Base-by-base conservation (phyloP, 1,140 invertebrate species). In the Caerostris darwini region DNA sequence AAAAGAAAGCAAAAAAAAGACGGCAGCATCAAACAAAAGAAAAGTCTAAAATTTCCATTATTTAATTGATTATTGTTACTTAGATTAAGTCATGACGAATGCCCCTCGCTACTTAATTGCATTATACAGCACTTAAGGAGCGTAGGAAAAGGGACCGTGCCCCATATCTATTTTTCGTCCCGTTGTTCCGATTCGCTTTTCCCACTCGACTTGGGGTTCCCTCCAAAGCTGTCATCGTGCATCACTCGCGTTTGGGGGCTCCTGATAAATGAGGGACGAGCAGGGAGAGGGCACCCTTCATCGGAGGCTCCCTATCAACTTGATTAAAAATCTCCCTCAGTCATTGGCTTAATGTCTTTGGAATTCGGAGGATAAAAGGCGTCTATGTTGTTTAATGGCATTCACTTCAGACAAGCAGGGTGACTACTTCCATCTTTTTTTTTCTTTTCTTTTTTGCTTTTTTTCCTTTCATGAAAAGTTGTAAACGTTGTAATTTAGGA, bases 331-430 rank as follows among this genome's bases (percentile, higher is more conserved):
- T 94, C 86, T 94, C 92, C 92, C 83, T 88, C 92, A 82, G 7
- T 94, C 92, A 94, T 94, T 94, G 92, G 85, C 92, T 94, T 94
- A 94, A 94, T 94, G 92, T 94, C 86, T 94, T 82, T 88, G 92
- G 92, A 89, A 94, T 86, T 71, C 57, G 83, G n/a, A 94, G 86
- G 50, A 88, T 87, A 89, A 94, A 94, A 82, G 86, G 69, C n/a
- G 54, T 56, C 69, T 34, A 61, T 89, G 92, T 94, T 94, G 86
- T 64, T 94, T 88, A 94, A 94, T 92, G 91, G 77, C 50, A 92
- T 92, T 92, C 83, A 85, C 34, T 92, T 83, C n/a, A 67, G 71
- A 77, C 71, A 77, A 77, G 71, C 71, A 50, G 8, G 71, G 6
- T 19, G 34, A 64, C 14, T 14, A n/a, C 14, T 17, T 67, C 17